Percentiles rank a stretch among this genome's conserved stretches.
phyloP scores from a whole-genome alignment of 1,140 invertebrate genomes.

The Pogonomyrmex barbatus region DNA sequence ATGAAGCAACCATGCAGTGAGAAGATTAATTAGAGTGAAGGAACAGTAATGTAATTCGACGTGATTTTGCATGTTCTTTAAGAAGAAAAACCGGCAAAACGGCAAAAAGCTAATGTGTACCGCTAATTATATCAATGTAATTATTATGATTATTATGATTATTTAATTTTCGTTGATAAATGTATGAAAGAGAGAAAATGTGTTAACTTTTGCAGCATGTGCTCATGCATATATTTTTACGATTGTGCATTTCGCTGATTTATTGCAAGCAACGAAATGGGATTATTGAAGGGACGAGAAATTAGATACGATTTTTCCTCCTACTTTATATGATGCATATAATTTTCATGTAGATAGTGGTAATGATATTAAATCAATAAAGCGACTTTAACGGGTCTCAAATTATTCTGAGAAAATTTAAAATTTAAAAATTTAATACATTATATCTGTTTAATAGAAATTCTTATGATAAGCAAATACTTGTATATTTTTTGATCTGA shows the following conservation, averaged over 20 bases:
- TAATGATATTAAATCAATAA: not conserved
- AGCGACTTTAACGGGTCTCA: not conserved
- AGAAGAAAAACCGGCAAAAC: not conserved
- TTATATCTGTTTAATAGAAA: not conserved
- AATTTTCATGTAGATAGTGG: not conserved
- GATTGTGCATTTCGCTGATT: constrained; percentile 23
- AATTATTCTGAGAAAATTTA: not conserved
- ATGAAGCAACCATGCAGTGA: not conserved
- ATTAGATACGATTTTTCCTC: constrained; percentile 27
- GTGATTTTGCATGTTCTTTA: not conserved
- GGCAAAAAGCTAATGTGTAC: not conserved
- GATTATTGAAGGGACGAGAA: constrained; percentile 49
- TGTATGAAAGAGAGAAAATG: not conserved
- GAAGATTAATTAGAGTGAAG: constrained; percentile 9
- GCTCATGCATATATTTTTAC: constrained; percentile 4
- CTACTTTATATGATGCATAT: not conserved
- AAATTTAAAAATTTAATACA: not conserved
- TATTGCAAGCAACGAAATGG: constrained; percentile 32
- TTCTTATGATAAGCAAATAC: not conserved
- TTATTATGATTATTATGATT: constrained; percentile 43
- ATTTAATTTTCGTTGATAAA: constrained; percentile 28
- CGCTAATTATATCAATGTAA: constrained; percentile 44
- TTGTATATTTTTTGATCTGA: not conserved
- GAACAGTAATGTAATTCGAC: not conserved
- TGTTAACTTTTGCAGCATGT: not conserved